Evolutionary conservation across 2,888 invertebrate species (phyloP), one percentile per base, ranked within the genome.

Genomic region (Willowsia nigromaculata): DNA sequence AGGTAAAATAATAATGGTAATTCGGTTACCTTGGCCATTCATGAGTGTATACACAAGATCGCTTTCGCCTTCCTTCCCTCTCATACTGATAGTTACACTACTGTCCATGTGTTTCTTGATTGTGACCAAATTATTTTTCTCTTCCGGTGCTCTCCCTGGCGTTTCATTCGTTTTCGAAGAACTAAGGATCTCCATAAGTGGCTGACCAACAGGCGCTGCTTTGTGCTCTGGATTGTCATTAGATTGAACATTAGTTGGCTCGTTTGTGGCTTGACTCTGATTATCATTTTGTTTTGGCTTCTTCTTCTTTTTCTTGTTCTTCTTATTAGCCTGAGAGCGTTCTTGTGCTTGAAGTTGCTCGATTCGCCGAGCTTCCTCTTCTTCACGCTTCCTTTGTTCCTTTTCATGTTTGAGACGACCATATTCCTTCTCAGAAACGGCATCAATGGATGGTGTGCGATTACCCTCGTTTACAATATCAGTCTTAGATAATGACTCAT

Each of bases 1-100:
- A n/a, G n/a, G n/a, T n/a, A n/a, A n/a, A n/a, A n/a, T n/a, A n/a
- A n/a, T n/a, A n/a, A n/a, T n/a, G n/a, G n/a, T n/a, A n/a, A n/a
- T n/a, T n/a, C n/a, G n/a, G n/a, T 92, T 91, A 94, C 94, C 94
- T 93, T 94, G 94, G 6, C 94, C 94, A 92, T 94, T 94, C 84
- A 94, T 93, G 18, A 97, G 94, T 0, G 96, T 96, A 93, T 96
- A 97, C 1, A 97, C 94, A 43, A 97, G 95, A 93, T 96, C 96
- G 92, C 96, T 96, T 93, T 96, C 96, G 90, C 96, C 96, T 0
- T 96, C 96, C 85, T 96, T 95, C 5, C 96, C 96, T 93, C 96
- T 96, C 40, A 96, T 94, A 0, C 96, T 96, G 76, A 97, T 96
- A 0, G 96, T 97, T 0, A 97, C 97, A 30, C 96, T 96, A 11